Conservation (phyloP, 2,888 invertebrate genomes). For the Platycnemis pennipes region DNA sequence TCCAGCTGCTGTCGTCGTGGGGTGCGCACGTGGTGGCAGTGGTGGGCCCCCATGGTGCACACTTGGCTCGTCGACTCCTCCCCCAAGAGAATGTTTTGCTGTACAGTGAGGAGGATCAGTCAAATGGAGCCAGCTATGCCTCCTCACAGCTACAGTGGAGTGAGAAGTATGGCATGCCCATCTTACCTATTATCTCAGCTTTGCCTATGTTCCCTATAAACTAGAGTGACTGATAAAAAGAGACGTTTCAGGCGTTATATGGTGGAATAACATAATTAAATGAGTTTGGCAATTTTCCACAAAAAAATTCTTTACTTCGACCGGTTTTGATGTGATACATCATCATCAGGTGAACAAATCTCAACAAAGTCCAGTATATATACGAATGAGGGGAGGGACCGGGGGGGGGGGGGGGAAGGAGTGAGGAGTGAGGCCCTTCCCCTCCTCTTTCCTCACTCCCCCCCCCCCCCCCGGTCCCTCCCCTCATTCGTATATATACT, state of each 20-base stretch:
- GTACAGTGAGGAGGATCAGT: slow-evolving; percentile 75
- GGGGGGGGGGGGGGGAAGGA: too few relatives aligned
- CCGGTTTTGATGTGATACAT: too few relatives aligned
- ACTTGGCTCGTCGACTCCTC: slow-evolving; percentile 81
- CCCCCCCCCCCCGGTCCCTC: too few relatives aligned
- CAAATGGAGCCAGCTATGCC: slow-evolving; percentile 71
- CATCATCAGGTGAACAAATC: too few relatives aligned
- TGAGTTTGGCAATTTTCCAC: too few relatives aligned
- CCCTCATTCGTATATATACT: too few relatives aligned
- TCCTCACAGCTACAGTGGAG: neutral
- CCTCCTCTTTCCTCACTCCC: neutral
- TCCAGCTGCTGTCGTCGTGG: slow-evolving; percentile 82
- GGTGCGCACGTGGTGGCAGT: slow-evolving; percentile 82
- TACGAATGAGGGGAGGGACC: too few relatives aligned
- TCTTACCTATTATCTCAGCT: neutral
- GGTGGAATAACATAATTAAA: too few relatives aligned
- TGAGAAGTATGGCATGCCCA: slow-evolving; percentile 18
- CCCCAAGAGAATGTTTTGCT: slow-evolving; percentile 82
- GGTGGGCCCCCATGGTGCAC: slow-evolving; percentile 79
- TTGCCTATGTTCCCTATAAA: neutral
- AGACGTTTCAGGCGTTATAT: too few relatives aligned
- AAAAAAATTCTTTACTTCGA: too few relatives aligned
- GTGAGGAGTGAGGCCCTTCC: neutral
- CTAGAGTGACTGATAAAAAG: too few relatives aligned
- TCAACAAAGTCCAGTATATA: too few relatives aligned